Base-by-base conservation (phyloP, 1,140 invertebrate species). In the Cydia strobilella region DNA sequence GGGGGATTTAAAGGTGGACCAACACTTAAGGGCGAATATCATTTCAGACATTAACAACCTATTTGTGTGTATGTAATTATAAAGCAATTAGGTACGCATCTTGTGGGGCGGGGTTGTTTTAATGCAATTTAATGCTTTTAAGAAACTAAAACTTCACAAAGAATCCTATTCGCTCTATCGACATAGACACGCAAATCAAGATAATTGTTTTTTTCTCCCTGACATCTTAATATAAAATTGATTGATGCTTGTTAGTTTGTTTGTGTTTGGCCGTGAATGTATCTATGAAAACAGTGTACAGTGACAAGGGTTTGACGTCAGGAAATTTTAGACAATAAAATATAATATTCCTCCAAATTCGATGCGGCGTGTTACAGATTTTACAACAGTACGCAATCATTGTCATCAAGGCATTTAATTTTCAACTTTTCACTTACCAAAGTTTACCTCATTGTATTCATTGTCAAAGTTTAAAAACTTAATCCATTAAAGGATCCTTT, bases 381-480 rank as follows among this genome's bases (percentile, higher is more conserved):
- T 63, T 63, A 63, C 9, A 63, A 63, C 62, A 63, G 25, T 63
- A 31, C 31, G 31, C 31, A 63, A 27, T 9, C 62, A 63, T 25
- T 63, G 35, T 74, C 31, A 6, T 31, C 5, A 31, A 31, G 31
- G 5, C 31, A 31, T 31, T 72, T 72, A 18, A 72, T 71, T 72
- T 59, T n/a, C 66, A 86, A 90, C 87, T 89, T 89, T 87, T 87
- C 80, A 86, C 87, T 88, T 85, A 84, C 84, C 82, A 90, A 89
- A 88, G 85, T 85, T 82, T 82, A 87, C 89, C 85, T 85, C 84
- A 86, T 90, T 90, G 87, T 86, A 91, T 88, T 85, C 88, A 91
- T 88, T 87, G 87, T 89, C 84, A 86, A 90, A 91, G 86, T 91
- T 91, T 91, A 88, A 90, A 89, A 90, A 90, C 89, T 92, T 88